Evolutionary conservation across 2,888 invertebrate genomes (phyloP).

Genomic region (Ornithoptera priamus): DNA sequence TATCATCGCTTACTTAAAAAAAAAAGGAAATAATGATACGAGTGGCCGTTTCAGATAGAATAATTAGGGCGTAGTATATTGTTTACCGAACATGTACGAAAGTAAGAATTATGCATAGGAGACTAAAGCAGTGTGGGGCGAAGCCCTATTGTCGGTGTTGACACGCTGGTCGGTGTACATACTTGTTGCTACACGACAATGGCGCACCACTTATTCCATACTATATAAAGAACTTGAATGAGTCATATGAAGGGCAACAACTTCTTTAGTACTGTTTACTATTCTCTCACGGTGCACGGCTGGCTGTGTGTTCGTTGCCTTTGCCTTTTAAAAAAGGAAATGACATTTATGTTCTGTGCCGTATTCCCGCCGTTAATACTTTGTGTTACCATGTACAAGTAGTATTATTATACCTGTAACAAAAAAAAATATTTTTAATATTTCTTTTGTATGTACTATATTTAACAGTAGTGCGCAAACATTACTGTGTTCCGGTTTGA

Average conservation of each 20-base stretch:
- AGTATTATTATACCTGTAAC: conserved; percentile 37
- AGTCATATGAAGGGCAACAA: conserved; percentile 25
- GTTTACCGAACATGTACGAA: conserved; percentile 15
- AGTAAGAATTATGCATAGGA: conserved; percentile 26
- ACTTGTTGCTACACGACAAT: conserved; percentile 1
- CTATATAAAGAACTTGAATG: conserved; percentile 7
- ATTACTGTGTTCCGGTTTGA: too few relatives aligned
- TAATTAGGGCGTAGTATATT: conserved; percentile 8
- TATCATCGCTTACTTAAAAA: too few relatives aligned
- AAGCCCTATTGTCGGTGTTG: background rate
- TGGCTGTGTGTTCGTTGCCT: conserved; percentile 6
- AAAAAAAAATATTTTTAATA: conserved; percentile 31
- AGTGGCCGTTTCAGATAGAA: too few relatives aligned
- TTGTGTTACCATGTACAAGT: background rate
- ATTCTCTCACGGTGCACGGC: conserved; percentile 16
- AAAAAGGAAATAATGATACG: too few relatives aligned
- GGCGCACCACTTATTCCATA: background rate
- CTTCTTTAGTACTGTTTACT: conserved; percentile 28
- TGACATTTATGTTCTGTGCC: conserved; percentile 11
- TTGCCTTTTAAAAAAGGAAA: conserved; percentile 30
- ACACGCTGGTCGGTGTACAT: conserved; percentile 2
- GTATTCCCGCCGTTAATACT: background rate
- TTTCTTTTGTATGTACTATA: too few relatives aligned
- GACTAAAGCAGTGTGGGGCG: background rate
- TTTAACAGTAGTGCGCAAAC: too few relatives aligned